Evolutionary conservation across 1,140 invertebrate genomes (phyloP).

Genomic region (Trachelipus rathkii): DNA sequence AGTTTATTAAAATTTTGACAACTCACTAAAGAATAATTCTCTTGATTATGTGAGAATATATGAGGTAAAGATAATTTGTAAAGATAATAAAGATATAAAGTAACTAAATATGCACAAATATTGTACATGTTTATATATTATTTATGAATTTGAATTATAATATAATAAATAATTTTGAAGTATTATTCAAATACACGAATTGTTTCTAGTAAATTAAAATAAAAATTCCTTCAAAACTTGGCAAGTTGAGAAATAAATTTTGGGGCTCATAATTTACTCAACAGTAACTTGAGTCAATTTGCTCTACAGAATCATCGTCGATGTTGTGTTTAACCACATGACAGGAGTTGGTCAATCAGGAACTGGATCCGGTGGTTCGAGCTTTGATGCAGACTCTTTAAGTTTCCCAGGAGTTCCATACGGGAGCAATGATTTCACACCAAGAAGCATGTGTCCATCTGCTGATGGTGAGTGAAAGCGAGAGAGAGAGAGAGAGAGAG

Average conservation of each 20-base stretch:
- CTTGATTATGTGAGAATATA: not conserved
- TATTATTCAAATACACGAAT: not conserved
- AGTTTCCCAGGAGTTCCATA: slow-evolving; percentile 56
- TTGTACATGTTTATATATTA: too few species aligned
- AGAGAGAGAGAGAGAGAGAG: too few species aligned
- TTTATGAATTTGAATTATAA: too few species aligned
- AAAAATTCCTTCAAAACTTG: not conserved
- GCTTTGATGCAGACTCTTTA: slow-evolving; percentile 49
- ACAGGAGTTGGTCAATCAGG: slow-evolving; percentile 48
- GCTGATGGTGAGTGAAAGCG: slow-evolving; percentile 38
- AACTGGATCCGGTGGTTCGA: slow-evolving; percentile 47
- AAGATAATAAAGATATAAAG: not conserved
- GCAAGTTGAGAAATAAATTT: not conserved
- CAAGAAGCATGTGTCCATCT: slow-evolving; percentile 47
- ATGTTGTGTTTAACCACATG: slow-evolving; percentile 59
- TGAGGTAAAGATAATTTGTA: not conserved
- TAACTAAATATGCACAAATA: too few species aligned
- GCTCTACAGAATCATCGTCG: slow-evolving; percentile 53
- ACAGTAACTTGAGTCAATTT: not conserved
- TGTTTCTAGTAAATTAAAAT: not conserved
- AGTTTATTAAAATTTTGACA: too few species aligned
- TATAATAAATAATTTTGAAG: too few species aligned
- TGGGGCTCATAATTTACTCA: not conserved
- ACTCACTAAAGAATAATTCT: too few species aligned
- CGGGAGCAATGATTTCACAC: slow-evolving; percentile 48